phyloP scores from a whole-genome alignment of 2,113 vertebrate species.

The Grammomys surdaster region DNA sequence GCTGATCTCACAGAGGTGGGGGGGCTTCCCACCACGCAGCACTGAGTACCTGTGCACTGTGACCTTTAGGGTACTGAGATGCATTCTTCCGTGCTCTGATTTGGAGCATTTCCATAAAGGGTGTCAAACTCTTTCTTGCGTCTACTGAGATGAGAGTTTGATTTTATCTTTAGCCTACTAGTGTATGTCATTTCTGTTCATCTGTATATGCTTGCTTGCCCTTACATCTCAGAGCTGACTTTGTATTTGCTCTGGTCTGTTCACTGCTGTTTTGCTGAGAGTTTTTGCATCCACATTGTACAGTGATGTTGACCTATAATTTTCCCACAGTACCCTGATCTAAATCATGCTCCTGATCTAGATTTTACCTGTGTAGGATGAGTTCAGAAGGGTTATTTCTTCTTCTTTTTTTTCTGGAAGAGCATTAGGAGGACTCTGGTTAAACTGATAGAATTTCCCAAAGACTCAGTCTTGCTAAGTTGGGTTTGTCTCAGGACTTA shows the following conservation, averaged over 20 bases:
- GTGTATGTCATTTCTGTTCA: background rate
- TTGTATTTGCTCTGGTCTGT: background rate
- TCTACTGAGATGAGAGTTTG: background rate
- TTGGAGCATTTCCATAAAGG: background rate
- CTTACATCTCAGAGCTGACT: background rate
- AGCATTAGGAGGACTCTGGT: background rate
- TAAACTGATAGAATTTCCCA: background rate
- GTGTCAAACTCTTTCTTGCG: background rate
- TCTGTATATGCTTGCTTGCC: background rate
- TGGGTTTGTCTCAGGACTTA: background rate
- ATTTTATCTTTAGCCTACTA: background rate
- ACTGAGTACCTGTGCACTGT: background rate
- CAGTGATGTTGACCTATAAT: background rate
- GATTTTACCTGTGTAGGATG: background rate
- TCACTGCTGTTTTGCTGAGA: background rate
- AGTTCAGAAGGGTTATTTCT: background rate
- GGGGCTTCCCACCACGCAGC: too few species aligned
- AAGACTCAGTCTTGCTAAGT: background rate
- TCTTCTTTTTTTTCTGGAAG: background rate
- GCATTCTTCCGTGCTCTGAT: background rate
- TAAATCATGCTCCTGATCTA: background rate
- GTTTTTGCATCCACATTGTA: background rate
- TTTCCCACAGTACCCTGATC: background rate
- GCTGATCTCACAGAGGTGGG: background rate
- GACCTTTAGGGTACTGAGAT: too few species aligned